Conservation (phyloP, 2,797 vertebrate species). For the Mormyrops boulengeri region DNA sequence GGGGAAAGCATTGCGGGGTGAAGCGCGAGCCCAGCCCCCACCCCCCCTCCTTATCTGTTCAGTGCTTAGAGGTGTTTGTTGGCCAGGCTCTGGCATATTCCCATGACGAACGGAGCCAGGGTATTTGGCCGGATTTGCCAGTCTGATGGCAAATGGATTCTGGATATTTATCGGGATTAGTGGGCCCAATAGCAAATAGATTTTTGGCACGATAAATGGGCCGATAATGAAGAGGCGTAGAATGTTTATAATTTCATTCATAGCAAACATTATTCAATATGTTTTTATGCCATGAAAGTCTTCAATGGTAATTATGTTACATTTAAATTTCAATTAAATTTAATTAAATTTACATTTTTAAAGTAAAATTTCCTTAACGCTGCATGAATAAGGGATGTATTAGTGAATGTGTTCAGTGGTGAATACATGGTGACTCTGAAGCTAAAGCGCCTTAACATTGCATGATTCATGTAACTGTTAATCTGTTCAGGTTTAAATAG, state of each 20-base stretch:
- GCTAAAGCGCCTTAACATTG: not conserved
- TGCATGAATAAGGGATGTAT: not conserved
- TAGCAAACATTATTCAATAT: not conserved
- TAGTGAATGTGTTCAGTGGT: not conserved
- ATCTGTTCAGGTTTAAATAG: not conserved
- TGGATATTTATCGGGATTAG: not conserved
- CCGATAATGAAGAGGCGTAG: not conserved
- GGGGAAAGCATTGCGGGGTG: not conserved
- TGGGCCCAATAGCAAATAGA: not conserved
- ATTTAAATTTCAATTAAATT: not conserved
- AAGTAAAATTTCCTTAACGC: not conserved
- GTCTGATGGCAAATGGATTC: conserved; percentile 1
- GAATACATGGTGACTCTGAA: not conserved
- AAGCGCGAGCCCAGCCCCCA: not conserved
- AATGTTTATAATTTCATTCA: not conserved
- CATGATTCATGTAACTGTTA: not conserved
- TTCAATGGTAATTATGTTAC: not conserved
- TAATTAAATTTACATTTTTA: not conserved
- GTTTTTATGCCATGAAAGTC: not conserved
- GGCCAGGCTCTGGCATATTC: not conserved
- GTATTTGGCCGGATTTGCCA: not conserved
- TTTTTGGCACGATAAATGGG: not conserved
- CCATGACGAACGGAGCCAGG: not conserved
- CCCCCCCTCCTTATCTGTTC: not conserved
- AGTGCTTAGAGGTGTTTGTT: not conserved